phyloP scores from a whole-genome alignment of 2,113 vertebrate species.

The Solenodon paradoxus region DNA sequence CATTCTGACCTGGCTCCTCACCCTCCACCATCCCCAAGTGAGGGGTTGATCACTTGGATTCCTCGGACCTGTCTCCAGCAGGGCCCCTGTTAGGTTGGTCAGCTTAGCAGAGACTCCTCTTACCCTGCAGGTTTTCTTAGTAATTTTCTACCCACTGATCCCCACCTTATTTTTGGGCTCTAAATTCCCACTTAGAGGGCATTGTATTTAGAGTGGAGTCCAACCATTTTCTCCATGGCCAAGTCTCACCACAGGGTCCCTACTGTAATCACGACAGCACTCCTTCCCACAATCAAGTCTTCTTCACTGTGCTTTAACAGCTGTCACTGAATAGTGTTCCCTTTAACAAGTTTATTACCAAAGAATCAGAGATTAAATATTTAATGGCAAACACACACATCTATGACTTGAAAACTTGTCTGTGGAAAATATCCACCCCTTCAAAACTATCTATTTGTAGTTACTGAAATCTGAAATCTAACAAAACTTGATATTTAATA shows the following conservation, averaged over 20 bases:
- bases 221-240: neutral
- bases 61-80: neutral
- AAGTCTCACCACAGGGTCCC: neutral
- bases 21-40: neutral
- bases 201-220: neutral
- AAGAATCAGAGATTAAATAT: neutral
- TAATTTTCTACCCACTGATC: neutral
- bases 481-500: neutral
- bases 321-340: neutral
- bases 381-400: neutral
- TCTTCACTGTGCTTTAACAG: neutral
- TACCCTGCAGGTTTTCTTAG: neutral
- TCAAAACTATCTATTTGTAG: neutral
- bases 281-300: neutral
- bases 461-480: neutral
- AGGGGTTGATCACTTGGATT: neutral
- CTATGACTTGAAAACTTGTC: neutral
- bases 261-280: neutral
- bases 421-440: neutral
- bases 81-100: neutral
- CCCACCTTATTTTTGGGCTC: no score
- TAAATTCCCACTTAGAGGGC: neutral
- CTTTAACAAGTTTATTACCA: neutral
- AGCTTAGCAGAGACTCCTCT: neutral
- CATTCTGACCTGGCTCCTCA: neutral